Percentiles rank a stretch among this genome's conserved stretches.
Evolutionary conservation across 2,113 vertebrate species (phyloP).

Genomic region (Semnornis frantzii): DNA sequence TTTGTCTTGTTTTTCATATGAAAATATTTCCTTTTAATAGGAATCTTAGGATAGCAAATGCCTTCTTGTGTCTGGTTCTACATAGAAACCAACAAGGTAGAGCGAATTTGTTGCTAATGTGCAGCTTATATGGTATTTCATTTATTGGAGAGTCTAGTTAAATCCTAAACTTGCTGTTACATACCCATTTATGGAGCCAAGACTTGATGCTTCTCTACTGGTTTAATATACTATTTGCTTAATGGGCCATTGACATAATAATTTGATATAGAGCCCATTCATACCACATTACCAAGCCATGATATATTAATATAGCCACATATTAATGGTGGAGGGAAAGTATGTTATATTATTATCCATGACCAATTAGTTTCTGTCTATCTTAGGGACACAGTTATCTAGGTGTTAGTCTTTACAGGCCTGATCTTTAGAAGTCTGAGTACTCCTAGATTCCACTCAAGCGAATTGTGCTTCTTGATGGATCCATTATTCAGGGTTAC

Average conservation of each 20-base stretch:
- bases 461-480: slow-evolving; percentile 1
- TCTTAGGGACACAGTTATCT: slow-evolving; percentile 41
- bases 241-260: slow-evolving; percentile 71
- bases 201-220: slow-evolving; percentile 40
- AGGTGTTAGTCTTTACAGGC: slow-evolving; percentile 28
- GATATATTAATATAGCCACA: slow-evolving; percentile 64
- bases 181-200: slow-evolving; percentile 47
- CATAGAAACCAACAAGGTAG: slow-evolving; percentile 19
- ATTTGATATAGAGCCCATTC: slow-evolving; percentile 71
- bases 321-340: slow-evolving; percentile 64
- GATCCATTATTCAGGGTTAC: neutral
- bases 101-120: slow-evolving; percentile 33
- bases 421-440: slow-evolving; percentile 19
- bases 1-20: slow-evolving; percentile 40
- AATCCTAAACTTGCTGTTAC: slow-evolving; percentile 54
- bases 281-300: slow-evolving; percentile 51
- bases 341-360: slow-evolving; percentile 65
- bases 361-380: slow-evolving; percentile 68
- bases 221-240: slow-evolving; percentile 72
- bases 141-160: slow-evolving; percentile 45
- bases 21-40: slow-evolving; percentile 47
- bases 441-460: neutral
- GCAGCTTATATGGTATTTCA: slow-evolving; percentile 36
- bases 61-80: neutral
- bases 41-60: slow-evolving; percentile 8